Conservation (phyloP, 2,888 invertebrate species). For the Idaea aversata region DNA sequence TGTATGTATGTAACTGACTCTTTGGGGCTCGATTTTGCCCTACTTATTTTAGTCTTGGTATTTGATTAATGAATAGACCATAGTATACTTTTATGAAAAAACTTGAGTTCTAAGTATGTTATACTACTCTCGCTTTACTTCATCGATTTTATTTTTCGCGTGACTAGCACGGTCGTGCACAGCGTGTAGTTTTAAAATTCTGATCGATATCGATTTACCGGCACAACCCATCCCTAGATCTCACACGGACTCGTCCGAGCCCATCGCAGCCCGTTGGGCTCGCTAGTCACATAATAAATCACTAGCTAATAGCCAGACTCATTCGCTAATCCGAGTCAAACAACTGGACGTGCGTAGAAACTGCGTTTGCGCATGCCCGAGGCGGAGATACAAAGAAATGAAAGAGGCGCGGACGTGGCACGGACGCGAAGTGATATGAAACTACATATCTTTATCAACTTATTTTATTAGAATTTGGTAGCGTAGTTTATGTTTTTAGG, state of each 20-base stretch:
- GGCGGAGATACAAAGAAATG: constrained; percentile 11
- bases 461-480: no score
- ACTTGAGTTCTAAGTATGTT: no score
- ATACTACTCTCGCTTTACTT: no score
- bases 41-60: no score
- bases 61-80: no score
- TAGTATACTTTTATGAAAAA: no score
- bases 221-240: constrained; percentile 41
- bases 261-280: constrained; percentile 48
- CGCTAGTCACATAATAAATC: constrained; percentile 75
- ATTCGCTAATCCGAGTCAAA: constrained; percentile 75
- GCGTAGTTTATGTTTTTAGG: no score
- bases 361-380: constrained; percentile 41
- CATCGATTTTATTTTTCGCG: no score
- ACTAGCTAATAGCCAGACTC: constrained; percentile 74
- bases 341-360: constrained; percentile 31
- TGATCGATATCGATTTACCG: constrained; percentile 24
- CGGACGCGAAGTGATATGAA: not conserved
- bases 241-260: constrained; percentile 68
- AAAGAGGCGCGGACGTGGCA: not conserved
- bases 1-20: no score
- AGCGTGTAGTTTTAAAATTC: constrained; percentile 2
- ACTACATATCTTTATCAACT: no score
- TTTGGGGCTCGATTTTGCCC: no score
- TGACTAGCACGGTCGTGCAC: not conserved